Percentiles rank a stretch among this genome's conserved stretches.
Conservation (phyloP, 2,113 vertebrate genomes). For the Microcebus tavaratra region DNA sequence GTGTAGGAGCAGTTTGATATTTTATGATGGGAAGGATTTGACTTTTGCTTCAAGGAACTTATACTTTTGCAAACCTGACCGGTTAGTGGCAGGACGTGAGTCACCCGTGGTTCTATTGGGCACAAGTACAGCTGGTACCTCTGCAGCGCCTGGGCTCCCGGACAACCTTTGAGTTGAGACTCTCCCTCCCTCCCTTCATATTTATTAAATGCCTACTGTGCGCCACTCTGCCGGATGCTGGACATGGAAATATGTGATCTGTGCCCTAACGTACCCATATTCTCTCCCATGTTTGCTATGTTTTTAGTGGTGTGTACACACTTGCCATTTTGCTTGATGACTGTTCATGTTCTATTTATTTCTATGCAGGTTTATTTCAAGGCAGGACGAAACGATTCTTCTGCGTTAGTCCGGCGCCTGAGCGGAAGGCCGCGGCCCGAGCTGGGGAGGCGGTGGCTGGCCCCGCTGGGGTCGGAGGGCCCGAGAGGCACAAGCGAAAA, state of each 20-base stretch:
- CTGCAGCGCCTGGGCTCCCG: background rate
- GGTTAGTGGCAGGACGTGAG: no score
- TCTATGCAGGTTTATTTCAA: background rate
- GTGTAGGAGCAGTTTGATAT: background rate
- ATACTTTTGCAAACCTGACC: background rate
- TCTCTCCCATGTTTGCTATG: background rate
- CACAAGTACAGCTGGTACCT: background rate
- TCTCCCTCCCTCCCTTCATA: background rate
- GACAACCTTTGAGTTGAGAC: background rate
- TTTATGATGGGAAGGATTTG: background rate
- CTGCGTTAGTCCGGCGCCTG: background rate
- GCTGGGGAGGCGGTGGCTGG: background rate
- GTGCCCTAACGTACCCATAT: background rate
- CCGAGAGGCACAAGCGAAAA: background rate
- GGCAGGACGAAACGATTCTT: background rate
- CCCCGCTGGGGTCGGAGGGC: no score
- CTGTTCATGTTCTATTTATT: background rate
- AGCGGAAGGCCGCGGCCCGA: background rate
- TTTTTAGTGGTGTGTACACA: background rate
- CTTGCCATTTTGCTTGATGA: background rate
- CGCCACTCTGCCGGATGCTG: background rate
- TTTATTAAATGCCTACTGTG: background rate
- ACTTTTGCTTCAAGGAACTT: background rate
- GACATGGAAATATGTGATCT: background rate
- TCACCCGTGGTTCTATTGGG: background rate